Conservation (phyloP, 2,888 invertebrate species). For the Ormyrus pomaceus region DNA sequence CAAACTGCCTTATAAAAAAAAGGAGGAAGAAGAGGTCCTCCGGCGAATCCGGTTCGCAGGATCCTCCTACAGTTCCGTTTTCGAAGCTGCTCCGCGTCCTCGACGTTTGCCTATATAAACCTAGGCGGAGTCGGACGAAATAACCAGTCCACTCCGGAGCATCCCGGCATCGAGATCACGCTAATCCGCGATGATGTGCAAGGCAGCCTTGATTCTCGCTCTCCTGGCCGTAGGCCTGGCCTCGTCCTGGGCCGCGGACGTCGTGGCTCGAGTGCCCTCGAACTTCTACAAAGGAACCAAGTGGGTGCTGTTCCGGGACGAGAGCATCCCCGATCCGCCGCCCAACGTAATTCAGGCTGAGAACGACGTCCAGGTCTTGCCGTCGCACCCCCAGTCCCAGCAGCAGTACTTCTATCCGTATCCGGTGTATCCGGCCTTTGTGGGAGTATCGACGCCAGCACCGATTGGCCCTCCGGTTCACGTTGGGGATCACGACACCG, state of each 20-base stretch:
- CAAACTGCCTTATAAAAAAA: not conserved
- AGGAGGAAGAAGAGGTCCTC: not conserved
- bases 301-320: conserved; percentile 51
- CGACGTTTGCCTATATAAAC: conserved; percentile 38
- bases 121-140: not conserved
- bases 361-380: conserved; percentile 42
- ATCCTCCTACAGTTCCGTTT: conserved; percentile 33
- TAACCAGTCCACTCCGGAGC: conserved; percentile 29
- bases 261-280: conserved; percentile 50
- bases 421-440: too few relatives aligned
- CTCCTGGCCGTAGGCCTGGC: conserved; percentile 9
- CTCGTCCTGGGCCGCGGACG: conserved; percentile 17
- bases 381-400: conserved; percentile 1
- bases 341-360: conserved; percentile 29
- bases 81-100: not conserved
- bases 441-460: too few relatives aligned
- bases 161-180: conserved; percentile 8
- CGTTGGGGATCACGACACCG: too few relatives aligned
- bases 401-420: not conserved
- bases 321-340: conserved; percentile 25
- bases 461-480: too few relatives aligned
- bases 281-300: conserved; percentile 54
- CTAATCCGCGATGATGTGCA: not conserved
- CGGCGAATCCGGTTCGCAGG: conserved; percentile 39
- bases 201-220: conserved; percentile 6